phyloP scores from a whole-genome alignment of 2,113 vertebrate genomes.

The Tragelaphus imberbis region DNA sequence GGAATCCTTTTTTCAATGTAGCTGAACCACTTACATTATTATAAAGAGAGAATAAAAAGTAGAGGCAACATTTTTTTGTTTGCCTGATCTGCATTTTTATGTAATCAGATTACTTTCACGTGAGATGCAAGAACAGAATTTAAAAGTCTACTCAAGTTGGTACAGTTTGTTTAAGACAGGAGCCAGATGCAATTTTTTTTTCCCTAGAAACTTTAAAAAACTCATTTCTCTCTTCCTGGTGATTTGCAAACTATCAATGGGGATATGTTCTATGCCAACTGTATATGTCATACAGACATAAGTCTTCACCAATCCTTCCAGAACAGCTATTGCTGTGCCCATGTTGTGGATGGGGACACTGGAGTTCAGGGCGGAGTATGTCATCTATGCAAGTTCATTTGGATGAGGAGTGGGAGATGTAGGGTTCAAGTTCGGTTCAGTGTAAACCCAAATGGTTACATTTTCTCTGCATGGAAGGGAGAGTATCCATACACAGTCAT shows the following conservation, averaged over 20 bases:
- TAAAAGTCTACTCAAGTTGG: not conserved
- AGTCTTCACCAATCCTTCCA: not conserved
- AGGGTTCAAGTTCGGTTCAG: not conserved
- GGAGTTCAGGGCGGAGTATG: not conserved
- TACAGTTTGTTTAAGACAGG: not conserved
- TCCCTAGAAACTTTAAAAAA: not conserved
- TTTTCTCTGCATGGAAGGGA: not conserved
- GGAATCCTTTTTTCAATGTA: not conserved
- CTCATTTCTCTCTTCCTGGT: not conserved
- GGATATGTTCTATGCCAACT: not conserved
- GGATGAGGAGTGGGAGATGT: not conserved
- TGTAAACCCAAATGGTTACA: not conserved
- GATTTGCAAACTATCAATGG: not conserved
- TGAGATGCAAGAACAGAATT: not conserved
- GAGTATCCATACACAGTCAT: not conserved
- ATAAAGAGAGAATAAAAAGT: not conserved
- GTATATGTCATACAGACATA: not conserved
- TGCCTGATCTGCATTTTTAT: slow-evolving; percentile 7
- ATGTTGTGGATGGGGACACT: not conserved
- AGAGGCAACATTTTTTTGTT: not conserved
- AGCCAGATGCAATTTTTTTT: not conserved
- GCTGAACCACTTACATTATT: not conserved
- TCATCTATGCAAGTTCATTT: not conserved
- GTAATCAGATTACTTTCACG: not conserved
- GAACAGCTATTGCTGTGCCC: not conserved